Conservation (phyloP, 2,888 invertebrate species). For the Acrobasis consociella region DNA sequence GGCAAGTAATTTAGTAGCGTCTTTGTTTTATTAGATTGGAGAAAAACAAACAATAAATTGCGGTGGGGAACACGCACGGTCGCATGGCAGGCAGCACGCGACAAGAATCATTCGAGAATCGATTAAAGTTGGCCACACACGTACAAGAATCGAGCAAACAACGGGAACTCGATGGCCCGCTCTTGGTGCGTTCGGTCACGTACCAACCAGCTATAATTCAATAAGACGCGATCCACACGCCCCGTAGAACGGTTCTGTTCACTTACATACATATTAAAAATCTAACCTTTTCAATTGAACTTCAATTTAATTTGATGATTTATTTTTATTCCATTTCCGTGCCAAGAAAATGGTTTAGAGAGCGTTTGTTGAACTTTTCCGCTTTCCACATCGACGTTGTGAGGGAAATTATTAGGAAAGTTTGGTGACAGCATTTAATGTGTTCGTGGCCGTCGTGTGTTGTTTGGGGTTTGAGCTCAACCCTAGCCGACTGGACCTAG, state of each 20-base stretch:
- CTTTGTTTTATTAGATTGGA: conserved; percentile 22
- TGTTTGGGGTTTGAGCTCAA: no score
- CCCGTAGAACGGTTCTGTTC: conserved; percentile 54
- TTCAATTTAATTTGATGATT: conserved; percentile 16
- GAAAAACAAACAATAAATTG: conserved; percentile 43
- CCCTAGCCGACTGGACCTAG: no score
- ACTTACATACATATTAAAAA: conserved; percentile 42
- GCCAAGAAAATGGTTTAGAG: conserved; percentile 1
- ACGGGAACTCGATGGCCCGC: conserved; percentile 60
- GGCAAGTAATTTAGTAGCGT: conserved; percentile 26
- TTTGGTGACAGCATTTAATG: no score
- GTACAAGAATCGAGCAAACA: conserved; percentile 68
- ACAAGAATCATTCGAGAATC: conserved; percentile 65
- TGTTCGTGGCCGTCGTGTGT: no score
- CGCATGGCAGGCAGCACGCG: conserved; percentile 43
- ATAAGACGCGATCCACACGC: conserved; percentile 66
- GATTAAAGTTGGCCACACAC: conserved; percentile 68
- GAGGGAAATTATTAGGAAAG: no score
- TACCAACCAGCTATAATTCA: conserved; percentile 67
- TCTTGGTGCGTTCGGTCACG: conserved; percentile 60
- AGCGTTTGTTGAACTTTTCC: background rate
- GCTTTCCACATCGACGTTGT: background rate
- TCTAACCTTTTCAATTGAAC: conserved; percentile 14
- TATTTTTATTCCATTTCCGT: conserved; percentile 10
- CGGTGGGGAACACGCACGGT: conserved; percentile 42